Conservation (phyloP, 1,140 invertebrate species). For the Zaprionus tsacasi region DNA sequence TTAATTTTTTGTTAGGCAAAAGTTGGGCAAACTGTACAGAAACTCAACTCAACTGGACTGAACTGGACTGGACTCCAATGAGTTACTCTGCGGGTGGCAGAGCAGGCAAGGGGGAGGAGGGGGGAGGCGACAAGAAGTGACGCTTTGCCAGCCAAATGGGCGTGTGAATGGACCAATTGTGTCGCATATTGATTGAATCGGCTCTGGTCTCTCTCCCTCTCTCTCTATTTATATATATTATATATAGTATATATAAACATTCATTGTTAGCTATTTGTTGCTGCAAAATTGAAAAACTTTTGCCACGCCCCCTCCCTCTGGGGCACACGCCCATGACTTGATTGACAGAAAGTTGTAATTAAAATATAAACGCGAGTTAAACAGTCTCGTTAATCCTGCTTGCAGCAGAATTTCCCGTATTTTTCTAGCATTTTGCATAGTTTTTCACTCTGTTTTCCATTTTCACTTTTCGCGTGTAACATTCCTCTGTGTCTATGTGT, state of each 20-base stretch:
- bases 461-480: background rate
- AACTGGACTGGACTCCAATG: slow-evolving; percentile 22
- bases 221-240: background rate
- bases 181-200: slow-evolving; percentile 77
- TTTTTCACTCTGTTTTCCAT: slow-evolving; percentile 16
- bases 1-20: slow-evolving; percentile 80
- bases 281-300: slow-evolving; percentile 81
- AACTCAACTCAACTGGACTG: slow-evolving; percentile 34
- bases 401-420: background rate
- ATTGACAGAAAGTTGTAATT: slow-evolving; percentile 65
- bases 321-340: too few relatives aligned
- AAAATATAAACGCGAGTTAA: slow-evolving; percentile 63
- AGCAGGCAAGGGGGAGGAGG: background rate
- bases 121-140: background rate
- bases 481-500: slow-evolving; percentile 48
- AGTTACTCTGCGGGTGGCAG: background rate
- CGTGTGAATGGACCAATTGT: slow-evolving; percentile 81
- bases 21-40: slow-evolving; percentile 63
- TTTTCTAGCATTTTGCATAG: background rate
- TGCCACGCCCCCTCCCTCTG: slow-evolving; percentile 4
- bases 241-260: slow-evolving; percentile 53
- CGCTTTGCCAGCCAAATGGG: slow-evolving; percentile 58
- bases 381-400: background rate
- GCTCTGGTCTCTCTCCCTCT: slow-evolving; percentile 1
- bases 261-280: slow-evolving; percentile 79